Conservation (phyloP, 2,888 invertebrate genomes). For the Leucozona laternaria region DNA sequence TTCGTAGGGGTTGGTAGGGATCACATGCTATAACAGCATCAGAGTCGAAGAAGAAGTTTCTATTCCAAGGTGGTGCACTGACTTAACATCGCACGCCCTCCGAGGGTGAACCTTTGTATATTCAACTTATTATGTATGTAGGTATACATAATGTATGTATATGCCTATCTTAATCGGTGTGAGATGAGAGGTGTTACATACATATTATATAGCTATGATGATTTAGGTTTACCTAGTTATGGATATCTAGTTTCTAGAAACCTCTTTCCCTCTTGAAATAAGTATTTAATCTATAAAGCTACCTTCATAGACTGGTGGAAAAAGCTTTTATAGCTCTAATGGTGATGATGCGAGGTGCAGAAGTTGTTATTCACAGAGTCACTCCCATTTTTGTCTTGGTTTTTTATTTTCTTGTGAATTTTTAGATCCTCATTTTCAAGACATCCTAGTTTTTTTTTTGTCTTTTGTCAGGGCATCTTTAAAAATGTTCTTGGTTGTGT, state of each 20-base stretch:
- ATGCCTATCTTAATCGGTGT: conserved; percentile 33
- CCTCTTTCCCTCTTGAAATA: conserved; percentile 54
- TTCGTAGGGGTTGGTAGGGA: conserved; percentile 73
- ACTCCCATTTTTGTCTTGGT: conserved; percentile 68
- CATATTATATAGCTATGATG: neutral
- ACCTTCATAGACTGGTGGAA: conserved; percentile 22
- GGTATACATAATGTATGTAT: neutral
- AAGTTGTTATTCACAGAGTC: conserved; percentile 50
- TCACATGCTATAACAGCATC: conserved; percentile 72
- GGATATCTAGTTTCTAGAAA: conserved; percentile 16
- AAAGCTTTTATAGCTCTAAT: conserved; percentile 62
- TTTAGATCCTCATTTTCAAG: conserved; percentile 10
- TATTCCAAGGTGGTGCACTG: conserved; percentile 75
- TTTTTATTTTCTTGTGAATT: conserved; percentile 2
- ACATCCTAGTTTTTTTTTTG: conserved; percentile 6
- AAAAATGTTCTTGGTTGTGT: neutral
- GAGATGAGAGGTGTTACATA: conserved; percentile 10
- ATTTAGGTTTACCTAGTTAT: conserved; percentile 18
- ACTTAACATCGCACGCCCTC: conserved; percentile 76
- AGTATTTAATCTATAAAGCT: neutral
- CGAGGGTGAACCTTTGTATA: conserved; percentile 68
- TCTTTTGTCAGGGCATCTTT: conserved; percentile 49
- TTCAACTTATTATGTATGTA: conserved; percentile 26
- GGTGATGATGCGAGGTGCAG: neutral
- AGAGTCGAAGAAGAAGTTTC: conserved; percentile 72